Evolutionary conservation across 2,113 vertebrate genomes (phyloP).

Genomic region (Rhinogobius similis): DNA sequence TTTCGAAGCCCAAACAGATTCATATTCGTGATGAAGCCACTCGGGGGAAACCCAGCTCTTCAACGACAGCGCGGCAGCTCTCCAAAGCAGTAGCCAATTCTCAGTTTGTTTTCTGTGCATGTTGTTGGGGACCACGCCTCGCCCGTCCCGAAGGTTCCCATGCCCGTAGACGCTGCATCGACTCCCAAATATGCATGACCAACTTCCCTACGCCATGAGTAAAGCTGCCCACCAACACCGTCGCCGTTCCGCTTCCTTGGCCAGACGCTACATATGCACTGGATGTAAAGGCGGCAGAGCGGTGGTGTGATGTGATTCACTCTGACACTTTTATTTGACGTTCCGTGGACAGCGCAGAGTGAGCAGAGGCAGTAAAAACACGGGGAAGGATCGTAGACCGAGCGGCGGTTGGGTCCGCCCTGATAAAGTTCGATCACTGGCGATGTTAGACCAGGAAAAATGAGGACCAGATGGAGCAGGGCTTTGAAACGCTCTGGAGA

Average conservation of each 20-base stretch:
- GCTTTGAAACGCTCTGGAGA: conserved; percentile 19
- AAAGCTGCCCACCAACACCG: not conserved
- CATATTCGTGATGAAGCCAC: not conserved
- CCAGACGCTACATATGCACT: not conserved
- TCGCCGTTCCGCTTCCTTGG: not conserved
- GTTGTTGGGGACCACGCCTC: conserved; percentile 7
- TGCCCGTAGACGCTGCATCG: conserved; percentile 58
- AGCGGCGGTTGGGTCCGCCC: conserved; percentile 7
- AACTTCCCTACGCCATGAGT: conserved; percentile 43
- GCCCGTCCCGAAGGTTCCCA: conserved; percentile 44
- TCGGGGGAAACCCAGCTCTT: not conserved
- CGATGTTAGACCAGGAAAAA: conserved; percentile 33
- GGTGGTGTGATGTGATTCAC: conserved; percentile 23
- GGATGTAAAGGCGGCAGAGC: conserved; percentile 8
- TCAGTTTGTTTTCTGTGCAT: conserved; percentile 15
- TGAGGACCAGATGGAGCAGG: conserved; percentile 37
- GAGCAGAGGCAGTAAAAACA: conserved; percentile 33
- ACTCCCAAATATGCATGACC: conserved; percentile 65
- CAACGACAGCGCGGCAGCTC: conserved; percentile 7
- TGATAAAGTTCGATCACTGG: conserved; percentile 29
- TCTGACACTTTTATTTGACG: conserved; percentile 42
- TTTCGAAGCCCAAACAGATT: not conserved
- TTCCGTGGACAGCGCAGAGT: conserved; percentile 8
- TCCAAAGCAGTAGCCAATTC: conserved; percentile 29
- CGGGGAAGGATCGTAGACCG: not conserved